phyloP scores from a whole-genome alignment of 2,797 vertebrate species.

The Miichthys miiuy region DNA sequence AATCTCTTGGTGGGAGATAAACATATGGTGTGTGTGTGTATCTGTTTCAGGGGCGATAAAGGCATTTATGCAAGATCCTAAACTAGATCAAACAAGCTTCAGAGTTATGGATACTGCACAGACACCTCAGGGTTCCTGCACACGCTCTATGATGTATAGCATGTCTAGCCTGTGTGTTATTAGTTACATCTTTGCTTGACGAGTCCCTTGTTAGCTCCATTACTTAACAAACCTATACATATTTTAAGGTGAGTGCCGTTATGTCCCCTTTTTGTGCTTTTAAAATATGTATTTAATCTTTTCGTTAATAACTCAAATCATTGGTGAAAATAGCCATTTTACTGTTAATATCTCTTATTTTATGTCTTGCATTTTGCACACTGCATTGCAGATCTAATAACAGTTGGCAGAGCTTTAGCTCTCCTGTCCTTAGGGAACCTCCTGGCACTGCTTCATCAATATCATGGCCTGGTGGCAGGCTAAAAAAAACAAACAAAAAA shows the following conservation, averaged over 20 bases:
- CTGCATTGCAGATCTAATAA: conserved; percentile 55
- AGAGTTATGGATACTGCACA: not conserved
- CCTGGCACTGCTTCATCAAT: conserved; percentile 42
- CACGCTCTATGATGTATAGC: not conserved
- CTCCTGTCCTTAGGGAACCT: conserved; percentile 39
- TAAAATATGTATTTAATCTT: not conserved
- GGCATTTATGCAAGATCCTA: not conserved
- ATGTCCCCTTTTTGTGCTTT: not conserved
- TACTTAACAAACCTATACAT: not conserved
- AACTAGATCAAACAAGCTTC: conserved; percentile 4
- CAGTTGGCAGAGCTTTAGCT: conserved; percentile 46
- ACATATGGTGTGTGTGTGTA: not conserved
- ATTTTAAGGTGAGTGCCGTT: not conserved
- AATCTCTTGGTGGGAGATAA: not conserved
- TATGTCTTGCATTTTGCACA: conserved; percentile 7
- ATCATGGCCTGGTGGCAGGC: conserved; percentile 13
- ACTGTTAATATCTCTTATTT: conserved; percentile 1
- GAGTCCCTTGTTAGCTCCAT: not conserved
- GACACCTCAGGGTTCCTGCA: not conserved
- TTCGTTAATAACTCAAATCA: not conserved
- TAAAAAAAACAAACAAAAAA: conserved; percentile 1
- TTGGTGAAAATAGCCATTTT: not conserved
- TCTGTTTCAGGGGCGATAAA: not conserved
- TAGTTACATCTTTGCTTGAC: conserved; percentile 10
- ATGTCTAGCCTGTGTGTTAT: not conserved